A percentile compares a stretch with the other conserved stretches of the same genome.
phyloP scores from a whole-genome alignment of 2,113 vertebrate species.

The Diglossa brunneiventris region DNA sequence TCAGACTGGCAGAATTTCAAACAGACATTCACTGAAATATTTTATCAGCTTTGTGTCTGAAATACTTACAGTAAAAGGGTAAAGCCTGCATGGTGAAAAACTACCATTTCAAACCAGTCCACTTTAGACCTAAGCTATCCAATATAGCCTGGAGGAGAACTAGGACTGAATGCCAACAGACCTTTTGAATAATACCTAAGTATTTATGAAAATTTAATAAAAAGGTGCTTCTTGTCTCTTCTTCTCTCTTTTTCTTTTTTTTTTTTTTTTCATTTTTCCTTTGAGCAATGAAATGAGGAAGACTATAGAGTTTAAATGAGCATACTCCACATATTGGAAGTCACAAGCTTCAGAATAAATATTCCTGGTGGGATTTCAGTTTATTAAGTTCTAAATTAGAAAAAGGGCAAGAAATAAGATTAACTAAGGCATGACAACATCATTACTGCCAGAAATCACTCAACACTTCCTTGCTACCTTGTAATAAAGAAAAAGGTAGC shows the following conservation, averaged over 20 bases:
- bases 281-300: background rate
- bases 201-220: background rate
- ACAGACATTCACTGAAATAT: background rate
- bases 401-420: background rate
- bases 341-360: background rate
- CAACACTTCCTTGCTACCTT: background rate
- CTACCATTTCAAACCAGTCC: constrained; percentile 3
- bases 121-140: background rate
- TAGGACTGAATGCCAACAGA: background rate
- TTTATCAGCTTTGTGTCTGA: background rate
- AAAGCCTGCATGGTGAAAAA: background rate
- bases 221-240: background rate
- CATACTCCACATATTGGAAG: background rate
- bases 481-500: background rate
- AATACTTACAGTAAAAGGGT: background rate
- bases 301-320: background rate
- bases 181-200: background rate
- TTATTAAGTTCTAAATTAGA: background rate
- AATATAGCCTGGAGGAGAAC: background rate
- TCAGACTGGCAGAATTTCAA: constrained; percentile 41
- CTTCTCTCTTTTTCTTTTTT: no score
- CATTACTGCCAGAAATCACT: background rate
- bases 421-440: background rate
- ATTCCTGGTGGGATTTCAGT: background rate
- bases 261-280: background rate